phyloP scores from a whole-genome alignment of 2,888 invertebrate genomes.

The Ormyrus nitidulus region DNA sequence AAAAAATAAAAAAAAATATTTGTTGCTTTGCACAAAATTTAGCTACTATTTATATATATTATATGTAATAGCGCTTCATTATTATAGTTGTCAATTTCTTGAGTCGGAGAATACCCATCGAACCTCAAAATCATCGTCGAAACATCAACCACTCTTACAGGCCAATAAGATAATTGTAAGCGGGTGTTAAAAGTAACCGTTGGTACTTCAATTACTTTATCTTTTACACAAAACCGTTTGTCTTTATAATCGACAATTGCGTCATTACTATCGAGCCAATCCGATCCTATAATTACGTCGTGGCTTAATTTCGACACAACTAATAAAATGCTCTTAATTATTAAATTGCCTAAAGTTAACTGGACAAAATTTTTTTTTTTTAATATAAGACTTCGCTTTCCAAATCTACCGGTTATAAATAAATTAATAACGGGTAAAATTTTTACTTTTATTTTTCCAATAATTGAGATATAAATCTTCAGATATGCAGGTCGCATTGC shows the following conservation, averaged over 20 bases:
- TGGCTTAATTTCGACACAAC: not conserved
- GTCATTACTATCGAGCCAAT: not conserved
- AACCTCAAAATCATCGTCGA: not conserved
- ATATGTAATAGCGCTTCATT: too few relatives aligned
- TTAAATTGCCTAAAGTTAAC: not conserved
- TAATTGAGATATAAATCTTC: not conserved
- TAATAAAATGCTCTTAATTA: not conserved
- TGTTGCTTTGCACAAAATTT: too few relatives aligned
- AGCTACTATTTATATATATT: too few relatives aligned
- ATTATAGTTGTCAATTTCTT: not conserved
- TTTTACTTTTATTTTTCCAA: not conserved
- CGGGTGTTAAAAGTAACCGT: not conserved
- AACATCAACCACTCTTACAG: not conserved
- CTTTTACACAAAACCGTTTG: not conserved
- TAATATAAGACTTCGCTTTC: not conserved
- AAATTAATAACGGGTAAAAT: not conserved
- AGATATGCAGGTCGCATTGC: not conserved
- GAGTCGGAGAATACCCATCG: not conserved
- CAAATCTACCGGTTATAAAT: not conserved
- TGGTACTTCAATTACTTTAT: not conserved
- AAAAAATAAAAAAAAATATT: not conserved
- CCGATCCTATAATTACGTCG: too few relatives aligned
- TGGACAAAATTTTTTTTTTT: not conserved
- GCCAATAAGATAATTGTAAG: not conserved
- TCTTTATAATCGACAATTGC: not conserved